phyloP scores from a whole-genome alignment of 2,797 vertebrate genomes.

The Petrocephalus schoutedeni region DNA sequence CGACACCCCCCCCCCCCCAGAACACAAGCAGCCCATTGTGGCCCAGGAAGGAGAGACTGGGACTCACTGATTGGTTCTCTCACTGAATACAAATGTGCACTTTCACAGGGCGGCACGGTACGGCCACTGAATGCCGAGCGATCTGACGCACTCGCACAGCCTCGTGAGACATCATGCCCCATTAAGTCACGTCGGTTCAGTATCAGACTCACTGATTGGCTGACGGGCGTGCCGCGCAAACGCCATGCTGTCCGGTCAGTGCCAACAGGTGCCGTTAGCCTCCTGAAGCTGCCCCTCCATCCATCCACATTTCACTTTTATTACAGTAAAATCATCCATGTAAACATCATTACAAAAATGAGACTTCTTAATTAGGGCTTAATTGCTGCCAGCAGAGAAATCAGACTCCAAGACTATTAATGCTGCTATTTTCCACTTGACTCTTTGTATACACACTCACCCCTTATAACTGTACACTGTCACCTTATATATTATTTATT shows the following conservation, averaged over 20 bases:
- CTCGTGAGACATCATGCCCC: slow-evolving; percentile 39
- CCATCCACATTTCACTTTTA: background rate
- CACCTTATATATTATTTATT: background rate
- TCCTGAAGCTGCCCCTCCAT: background rate
- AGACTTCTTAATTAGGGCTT: background rate
- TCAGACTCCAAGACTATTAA: background rate
- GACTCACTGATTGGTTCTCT: slow-evolving; percentile 51
- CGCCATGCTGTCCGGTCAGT: no score
- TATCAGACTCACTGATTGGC: background rate
- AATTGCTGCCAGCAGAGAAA: background rate
- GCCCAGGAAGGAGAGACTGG: slow-evolving; percentile 36
- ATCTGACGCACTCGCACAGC: slow-evolving; percentile 41
- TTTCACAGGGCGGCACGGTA: slow-evolving; percentile 45
- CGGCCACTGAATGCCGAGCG: slow-evolving; percentile 46
- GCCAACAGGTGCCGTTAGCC: background rate
- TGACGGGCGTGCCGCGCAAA: background rate
- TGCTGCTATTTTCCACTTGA: background rate
- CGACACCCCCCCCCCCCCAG: background rate
- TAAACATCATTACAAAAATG: background rate
- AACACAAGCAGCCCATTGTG: slow-evolving; percentile 44
- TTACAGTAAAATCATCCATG: background rate
- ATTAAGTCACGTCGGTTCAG: slow-evolving; percentile 39
- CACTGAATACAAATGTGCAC: slow-evolving; percentile 44
- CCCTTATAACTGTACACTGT: background rate
- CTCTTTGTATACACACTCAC: background rate